Base-by-base conservation (phyloP, 2,888 invertebrate species). In the Plagodis pulveraria region DNA sequence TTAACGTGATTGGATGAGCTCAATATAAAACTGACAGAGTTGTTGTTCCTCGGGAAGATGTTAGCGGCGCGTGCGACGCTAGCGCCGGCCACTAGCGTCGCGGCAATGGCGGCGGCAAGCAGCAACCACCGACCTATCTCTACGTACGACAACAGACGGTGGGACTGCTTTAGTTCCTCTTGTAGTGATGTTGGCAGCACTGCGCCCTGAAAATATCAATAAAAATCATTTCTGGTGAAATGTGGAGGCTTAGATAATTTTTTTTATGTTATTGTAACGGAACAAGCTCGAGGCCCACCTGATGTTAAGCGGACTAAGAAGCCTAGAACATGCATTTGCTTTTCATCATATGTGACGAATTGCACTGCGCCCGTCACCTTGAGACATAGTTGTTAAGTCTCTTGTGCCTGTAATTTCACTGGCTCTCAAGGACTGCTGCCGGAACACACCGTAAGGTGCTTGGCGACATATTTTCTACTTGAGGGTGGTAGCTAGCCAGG, bases 71-170 rank as follows among this genome's bases (percentile, higher is more conserved):
- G 72, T 0, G 80, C 80, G 5, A 83, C 71, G 0, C 73, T 62
- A 0, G 73, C 63, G 0, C 75, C 77, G 2, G 82, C 74, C 0
- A 65, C 66, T 0, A 79, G 6, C 0, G 75, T 60, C 0, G 77
- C 68, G 0, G 81, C 33, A 0, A 91, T 48, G 0, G 91, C 86
- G 0, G 76, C 38, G 0, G 77, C 80, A 0, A 93, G 78, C 0
- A 93, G 48, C 5, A 85, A 44, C 93, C 93, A 93, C 34, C 93
- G 85, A 0, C 85, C 68, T 0, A 78, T 69, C 43, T 90, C 86
- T 11, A 90, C 84, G 71, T 90, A 84, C 8, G 76, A 70, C 0
- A 93, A 71, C 22, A 89, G 70, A 0, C 70, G 74, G 71, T 91
- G 89, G 0, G 88, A 84, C 4, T 76, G 70, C 0, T 64, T 76